Percentiles rank a stretch among this genome's conserved stretches.
Evolutionary conservation across 2,888 invertebrate species (phyloP).

Genomic region (Parnassius glacialis): DNA sequence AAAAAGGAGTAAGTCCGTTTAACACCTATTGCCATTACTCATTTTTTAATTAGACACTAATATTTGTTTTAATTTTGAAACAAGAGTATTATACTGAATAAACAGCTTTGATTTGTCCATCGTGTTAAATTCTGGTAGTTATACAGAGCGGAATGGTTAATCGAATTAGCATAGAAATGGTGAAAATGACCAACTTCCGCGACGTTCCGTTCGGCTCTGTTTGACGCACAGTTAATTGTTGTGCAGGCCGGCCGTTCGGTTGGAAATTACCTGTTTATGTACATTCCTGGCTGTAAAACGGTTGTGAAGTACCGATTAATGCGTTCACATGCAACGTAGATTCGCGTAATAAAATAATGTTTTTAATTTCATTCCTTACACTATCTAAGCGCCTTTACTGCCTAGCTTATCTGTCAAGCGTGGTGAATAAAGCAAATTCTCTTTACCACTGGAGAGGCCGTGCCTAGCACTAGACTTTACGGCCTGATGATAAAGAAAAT

Average conservation of each 20-base stretch:
- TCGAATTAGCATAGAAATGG: constrained; percentile 45
- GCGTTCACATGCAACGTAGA: constrained; percentile 28
- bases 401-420: too few species aligned
- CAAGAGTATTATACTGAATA: constrained; percentile 4
- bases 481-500: too few species aligned
- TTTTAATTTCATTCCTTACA: constrained; percentile 27
- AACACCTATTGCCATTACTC: too few species aligned
- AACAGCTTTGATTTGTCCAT: constrained; percentile 15
- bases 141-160: constrained; percentile 31
- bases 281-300: constrained; percentile 32
- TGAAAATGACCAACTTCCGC: constrained; percentile 49
- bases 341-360: constrained; percentile 31
- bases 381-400: too few species aligned
- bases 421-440: too few species aligned
- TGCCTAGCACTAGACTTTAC: too few species aligned
- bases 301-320: constrained; percentile 31
- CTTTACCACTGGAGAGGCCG: too few species aligned
- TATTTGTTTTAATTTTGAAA: too few species aligned
- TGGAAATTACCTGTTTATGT: constrained; percentile 33
- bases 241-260: constrained; percentile 27
- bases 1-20: too few species aligned
- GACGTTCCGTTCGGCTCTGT: constrained; percentile 57
- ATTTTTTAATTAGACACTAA: too few species aligned
- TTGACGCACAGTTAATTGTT: constrained; percentile 50
- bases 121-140: constrained; percentile 17